Conservation (phyloP, 2,113 vertebrate species). For the Hassar affinis region DNA sequence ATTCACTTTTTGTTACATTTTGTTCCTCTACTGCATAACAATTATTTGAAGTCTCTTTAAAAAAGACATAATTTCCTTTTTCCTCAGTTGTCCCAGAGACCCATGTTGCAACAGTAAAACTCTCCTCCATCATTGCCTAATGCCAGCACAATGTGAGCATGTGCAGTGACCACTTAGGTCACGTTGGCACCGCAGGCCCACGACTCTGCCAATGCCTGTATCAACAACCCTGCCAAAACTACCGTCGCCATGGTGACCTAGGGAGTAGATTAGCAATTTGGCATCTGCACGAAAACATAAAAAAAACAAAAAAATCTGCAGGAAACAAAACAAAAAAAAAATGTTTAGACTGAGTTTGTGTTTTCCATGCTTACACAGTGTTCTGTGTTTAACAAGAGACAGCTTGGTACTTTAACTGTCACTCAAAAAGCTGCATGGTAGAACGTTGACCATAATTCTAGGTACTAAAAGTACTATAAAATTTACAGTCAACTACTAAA, state of each 20-base stretch:
- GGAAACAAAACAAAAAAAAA: not conserved
- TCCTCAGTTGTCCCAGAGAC: not conserved
- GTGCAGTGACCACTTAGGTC: not conserved
- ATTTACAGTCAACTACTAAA: not conserved
- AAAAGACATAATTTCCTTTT: not conserved
- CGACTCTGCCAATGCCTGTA: not conserved
- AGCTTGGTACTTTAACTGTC: not conserved
- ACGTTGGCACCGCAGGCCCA: not conserved
- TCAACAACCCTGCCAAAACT: not conserved
- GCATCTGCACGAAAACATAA: not conserved
- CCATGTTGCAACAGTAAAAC: not conserved
- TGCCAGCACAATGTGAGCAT: not conserved
- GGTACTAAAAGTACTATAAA: not conserved
- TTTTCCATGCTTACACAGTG: not conserved
- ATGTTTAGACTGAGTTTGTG: not conserved
- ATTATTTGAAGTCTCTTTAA: not conserved
- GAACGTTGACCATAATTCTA: not conserved
- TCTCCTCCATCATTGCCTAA: not conserved
- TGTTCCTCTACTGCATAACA: not conserved
- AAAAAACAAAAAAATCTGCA: too few relatives aligned
- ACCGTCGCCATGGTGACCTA: not conserved
- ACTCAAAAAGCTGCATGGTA: not conserved
- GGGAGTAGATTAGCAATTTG: not conserved
- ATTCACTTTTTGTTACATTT: not conserved
- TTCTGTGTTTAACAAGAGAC: not conserved